Evolutionary conservation across 2,888 invertebrate genomes (phyloP).

Genomic region (Drosophila melanosoma): DNA sequence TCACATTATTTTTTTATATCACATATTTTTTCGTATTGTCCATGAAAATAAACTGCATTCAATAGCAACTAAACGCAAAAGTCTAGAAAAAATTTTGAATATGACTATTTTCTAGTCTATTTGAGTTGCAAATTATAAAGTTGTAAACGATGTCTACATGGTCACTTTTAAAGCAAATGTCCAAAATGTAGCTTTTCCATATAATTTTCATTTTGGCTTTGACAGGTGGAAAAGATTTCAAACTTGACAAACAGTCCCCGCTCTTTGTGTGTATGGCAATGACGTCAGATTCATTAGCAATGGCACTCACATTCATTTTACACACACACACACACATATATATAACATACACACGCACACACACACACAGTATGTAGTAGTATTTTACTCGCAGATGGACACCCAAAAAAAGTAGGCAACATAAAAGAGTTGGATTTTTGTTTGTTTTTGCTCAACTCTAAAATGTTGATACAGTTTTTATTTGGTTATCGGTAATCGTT

Average conservation of each 20-base stretch:
- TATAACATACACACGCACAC: slow-evolving; percentile 24
- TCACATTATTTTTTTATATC: background rate
- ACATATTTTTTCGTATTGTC: background rate
- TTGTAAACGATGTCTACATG: slow-evolving; percentile 8
- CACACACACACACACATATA: slow-evolving; percentile 17
- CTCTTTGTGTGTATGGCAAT: slow-evolving; percentile 17
- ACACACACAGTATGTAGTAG: slow-evolving; percentile 12
- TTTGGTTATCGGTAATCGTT: slow-evolving; percentile 51
- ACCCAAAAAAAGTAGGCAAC: slow-evolving; percentile 44
- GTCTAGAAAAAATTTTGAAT: background rate
- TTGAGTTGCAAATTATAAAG: background rate
- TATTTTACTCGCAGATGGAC: slow-evolving; percentile 10
- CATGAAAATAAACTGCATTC: background rate
- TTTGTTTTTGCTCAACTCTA: slow-evolving; percentile 7
- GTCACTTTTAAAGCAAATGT: background rate
- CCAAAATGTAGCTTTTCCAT: background rate
- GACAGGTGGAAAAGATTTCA: slow-evolving; percentile 53
- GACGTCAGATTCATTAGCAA: slow-evolving; percentile 49
- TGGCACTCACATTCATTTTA: background rate
- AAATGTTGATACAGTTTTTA: slow-evolving; percentile 15
- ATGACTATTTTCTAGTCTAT: background rate
- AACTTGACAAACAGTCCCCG: slow-evolving; percentile 53
- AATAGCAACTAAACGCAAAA: background rate
- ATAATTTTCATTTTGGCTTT: slow-evolving; percentile 9
- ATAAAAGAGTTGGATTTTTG: slow-evolving; percentile 10